Evolutionary conservation across 92 coral and sea anemone genomes (phyloP).

Genomic region (Palythoa heliodiscus): DNA sequence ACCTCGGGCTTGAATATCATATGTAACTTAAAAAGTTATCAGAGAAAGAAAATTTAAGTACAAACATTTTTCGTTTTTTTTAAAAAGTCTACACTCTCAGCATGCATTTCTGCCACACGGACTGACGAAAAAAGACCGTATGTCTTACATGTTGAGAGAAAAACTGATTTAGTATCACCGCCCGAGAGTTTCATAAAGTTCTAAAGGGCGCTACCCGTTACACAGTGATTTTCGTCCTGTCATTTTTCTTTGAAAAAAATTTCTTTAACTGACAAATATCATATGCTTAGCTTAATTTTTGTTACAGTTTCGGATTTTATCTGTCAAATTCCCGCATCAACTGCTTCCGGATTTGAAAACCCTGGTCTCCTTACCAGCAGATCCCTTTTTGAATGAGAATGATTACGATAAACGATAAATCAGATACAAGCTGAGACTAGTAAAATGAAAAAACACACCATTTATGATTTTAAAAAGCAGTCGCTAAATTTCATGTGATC

Average conservation of each 20-base stretch:
- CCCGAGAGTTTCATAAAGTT: not conserved
- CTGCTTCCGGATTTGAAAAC: conserved; percentile 10
- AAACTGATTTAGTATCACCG: not conserved
- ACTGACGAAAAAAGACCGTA: not conserved
- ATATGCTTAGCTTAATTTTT: not conserved
- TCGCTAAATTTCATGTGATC: not conserved
- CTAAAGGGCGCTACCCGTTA: not conserved
- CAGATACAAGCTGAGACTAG: not conserved
- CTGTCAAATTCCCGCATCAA: not conserved
- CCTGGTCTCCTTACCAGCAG: not conserved
- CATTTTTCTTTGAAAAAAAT: not conserved
- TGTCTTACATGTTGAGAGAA: not conserved
- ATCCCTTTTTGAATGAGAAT: not conserved
- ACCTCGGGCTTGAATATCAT: not conserved
- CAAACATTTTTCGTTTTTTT: not conserved
- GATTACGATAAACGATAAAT: not conserved
- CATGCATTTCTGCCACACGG: not conserved
- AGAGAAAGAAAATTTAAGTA: not conserved
- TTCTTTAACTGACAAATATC: not conserved
- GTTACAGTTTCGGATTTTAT: conserved; percentile 13
- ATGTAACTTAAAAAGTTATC: too few species aligned
- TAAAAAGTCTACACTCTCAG: not conserved
- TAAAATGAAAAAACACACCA: not conserved
- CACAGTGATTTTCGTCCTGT: not conserved
- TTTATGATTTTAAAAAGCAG: not conserved